Evolutionary conservation across 2,113 vertebrate species (phyloP), one percentile per base, ranked within the genome.

Genomic region (Gallinago jamesoni): DNA sequence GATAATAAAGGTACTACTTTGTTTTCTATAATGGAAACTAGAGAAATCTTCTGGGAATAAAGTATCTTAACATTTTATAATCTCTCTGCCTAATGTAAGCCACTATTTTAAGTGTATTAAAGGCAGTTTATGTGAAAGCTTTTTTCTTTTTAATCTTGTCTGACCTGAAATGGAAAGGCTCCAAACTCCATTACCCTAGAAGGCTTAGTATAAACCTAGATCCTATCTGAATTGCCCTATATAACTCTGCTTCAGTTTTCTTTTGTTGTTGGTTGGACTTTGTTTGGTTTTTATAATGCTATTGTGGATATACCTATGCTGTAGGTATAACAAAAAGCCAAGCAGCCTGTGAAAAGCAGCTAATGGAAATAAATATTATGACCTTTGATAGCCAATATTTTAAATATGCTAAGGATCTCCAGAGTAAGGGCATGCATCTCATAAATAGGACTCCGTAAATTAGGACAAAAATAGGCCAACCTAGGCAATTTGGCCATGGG

Each of bases 111-210:
- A 82, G 69, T 59, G 12, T 79, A 94, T 87, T 96, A 96, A 97
- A 95, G 68, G 56, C 73, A 84, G 91, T 62, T 93, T 82, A 91
- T 45, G 52, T 60, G 73, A 94, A 97, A 97, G 90, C 60, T 82
- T 90, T 88, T 92, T 75, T 78, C 67, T 93, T 91, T 97, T 90
- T 93, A 96, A 97, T 96, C 94, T 93, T 72, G 66, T 97, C 93
- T 97, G 95, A 96, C 89, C 84, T 84, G 73, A 93, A 97, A 97
- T 67, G 50, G 55, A 95, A 93, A 94, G 39, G 30, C 57, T 96
- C 55, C 66, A 73, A 94, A 93, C 66, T 89, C 92, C 70, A 88
- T 90, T 93, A 75, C 53, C 43, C 52, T 67, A 59, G 82, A 55
- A 91, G 72, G 79, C 83, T 96, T 83, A 96, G 45, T 7, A 82